Evolutionary conservation across 1,140 invertebrate species (phyloP).

Genomic region (Lordiphosa clarofinis): DNA sequence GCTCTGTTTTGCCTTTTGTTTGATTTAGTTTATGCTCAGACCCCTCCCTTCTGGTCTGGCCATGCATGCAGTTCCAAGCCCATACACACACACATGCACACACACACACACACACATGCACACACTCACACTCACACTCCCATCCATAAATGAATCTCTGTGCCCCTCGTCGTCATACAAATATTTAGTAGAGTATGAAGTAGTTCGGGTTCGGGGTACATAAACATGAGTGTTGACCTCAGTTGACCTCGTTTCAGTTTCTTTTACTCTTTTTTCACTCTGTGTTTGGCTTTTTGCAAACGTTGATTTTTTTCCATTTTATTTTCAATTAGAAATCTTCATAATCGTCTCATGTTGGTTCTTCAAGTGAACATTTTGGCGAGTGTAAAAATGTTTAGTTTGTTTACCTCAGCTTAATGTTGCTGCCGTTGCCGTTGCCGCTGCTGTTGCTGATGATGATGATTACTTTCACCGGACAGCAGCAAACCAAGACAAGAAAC

Average conservation of each 20-base stretch:
- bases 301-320: slow-evolving; percentile 26
- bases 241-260: slow-evolving; percentile 52
- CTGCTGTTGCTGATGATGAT: slow-evolving; percentile 1
- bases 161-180: slow-evolving; percentile 57
- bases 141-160: slow-evolving; percentile 59
- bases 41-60: slow-evolving; percentile 20
- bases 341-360: slow-evolving; percentile 11
- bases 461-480: slow-evolving; percentile 20
- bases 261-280: slow-evolving; percentile 6
- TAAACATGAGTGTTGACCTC: slow-evolving; percentile 73
- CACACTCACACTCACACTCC: background rate
- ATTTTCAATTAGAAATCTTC: slow-evolving; percentile 15
- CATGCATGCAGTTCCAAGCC: slow-evolving; percentile 52
- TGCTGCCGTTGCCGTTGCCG: slow-evolving; percentile 2
- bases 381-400: slow-evolving; percentile 10
- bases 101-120: slow-evolving; percentile 19
- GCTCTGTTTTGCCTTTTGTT: slow-evolving; percentile 67
- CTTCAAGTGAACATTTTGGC: slow-evolving; percentile 1
- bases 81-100: too few species aligned
- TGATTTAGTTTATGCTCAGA: slow-evolving; percentile 63
- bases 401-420: slow-evolving; percentile 20
- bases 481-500: slow-evolving; percentile 1
- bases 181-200: slow-evolving; percentile 79
- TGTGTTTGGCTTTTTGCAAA: slow-evolving; percentile 29
- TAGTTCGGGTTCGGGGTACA: slow-evolving; percentile 72